Percentiles rank a stretch among this genome's conserved stretches.
These are phyloP conservation scores for Anniella stebbinsi DNA, from an alignment of 2,797 vertebrate genomes.

Conservation along the genomic window DNA sequence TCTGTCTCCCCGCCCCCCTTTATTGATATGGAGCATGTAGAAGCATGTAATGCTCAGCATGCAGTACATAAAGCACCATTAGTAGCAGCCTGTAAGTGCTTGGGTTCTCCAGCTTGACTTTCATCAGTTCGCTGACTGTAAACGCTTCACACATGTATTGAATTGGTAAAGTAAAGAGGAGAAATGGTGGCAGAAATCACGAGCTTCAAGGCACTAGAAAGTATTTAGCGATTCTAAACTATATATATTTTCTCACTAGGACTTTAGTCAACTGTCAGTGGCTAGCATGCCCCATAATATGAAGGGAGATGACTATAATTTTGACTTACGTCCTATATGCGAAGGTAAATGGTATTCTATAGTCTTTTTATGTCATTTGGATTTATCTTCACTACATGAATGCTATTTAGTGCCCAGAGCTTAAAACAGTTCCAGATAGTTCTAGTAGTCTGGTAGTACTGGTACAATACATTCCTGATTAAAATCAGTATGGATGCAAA, in stretches of 20 bases:
- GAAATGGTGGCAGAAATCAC: constrained; percentile 22
- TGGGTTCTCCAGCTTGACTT: constrained; percentile 39
- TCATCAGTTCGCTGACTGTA: constrained; percentile 40
- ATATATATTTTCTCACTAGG: accelerated
- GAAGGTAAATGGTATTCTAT: not conserved
- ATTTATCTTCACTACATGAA: not conserved
- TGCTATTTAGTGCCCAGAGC: not conserved
- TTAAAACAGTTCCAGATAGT: not conserved
- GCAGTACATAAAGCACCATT: constrained; percentile 42
- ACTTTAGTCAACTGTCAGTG: accelerated
- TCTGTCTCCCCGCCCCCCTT: not conserved
- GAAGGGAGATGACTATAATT: not conserved
- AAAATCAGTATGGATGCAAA: not conserved
- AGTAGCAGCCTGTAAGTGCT: constrained; percentile 51
- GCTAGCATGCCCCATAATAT: not conserved
- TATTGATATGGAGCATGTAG: constrained; percentile 52
- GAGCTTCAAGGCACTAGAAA: constrained; percentile 38
- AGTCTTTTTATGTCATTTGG: not conserved
- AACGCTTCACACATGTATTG: constrained; percentile 47
- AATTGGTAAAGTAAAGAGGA: constrained; percentile 23
- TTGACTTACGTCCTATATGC: not conserved
- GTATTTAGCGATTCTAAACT: not conserved
- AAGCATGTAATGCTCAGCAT: constrained; percentile 48
- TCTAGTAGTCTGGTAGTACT: too few relatives aligned
- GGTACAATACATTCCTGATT: not conserved